These are phyloP conservation scores for Uria lomvia DNA, from an alignment of 2,113 vertebrate genomes.

Conservation along the genomic window DNA sequence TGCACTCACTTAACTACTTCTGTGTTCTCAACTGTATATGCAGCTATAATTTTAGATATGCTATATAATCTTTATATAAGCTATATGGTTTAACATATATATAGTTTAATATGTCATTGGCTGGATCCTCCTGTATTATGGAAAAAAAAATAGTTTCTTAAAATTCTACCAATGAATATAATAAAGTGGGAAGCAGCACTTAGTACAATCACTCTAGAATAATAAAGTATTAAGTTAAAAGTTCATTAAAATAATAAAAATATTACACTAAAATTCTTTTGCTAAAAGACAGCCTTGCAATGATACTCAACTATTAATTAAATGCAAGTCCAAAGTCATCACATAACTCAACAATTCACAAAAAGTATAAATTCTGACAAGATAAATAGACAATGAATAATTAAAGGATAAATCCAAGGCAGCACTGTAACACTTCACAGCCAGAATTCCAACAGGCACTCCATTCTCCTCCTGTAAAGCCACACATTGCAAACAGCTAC, in stretches of 20 bases:
- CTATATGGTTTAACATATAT: background rate
- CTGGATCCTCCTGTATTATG: background rate
- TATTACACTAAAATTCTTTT: background rate
- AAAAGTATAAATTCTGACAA: background rate
- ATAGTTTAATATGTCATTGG: background rate
- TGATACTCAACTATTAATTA: background rate
- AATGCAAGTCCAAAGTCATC: background rate
- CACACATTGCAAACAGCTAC: background rate
- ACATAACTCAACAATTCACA: background rate
- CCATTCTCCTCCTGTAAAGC: background rate
- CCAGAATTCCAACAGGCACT: background rate
- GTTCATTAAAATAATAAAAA: background rate
- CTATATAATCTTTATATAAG: background rate
- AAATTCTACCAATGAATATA: background rate
- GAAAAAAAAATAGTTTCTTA: background rate
- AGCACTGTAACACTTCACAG: background rate
- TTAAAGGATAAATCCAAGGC: background rate
- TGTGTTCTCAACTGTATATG: background rate
- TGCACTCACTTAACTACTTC: background rate
- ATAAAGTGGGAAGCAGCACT: background rate
- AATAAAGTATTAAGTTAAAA: background rate
- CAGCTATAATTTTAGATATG: background rate
- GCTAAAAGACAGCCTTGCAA: background rate
- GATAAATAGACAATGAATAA: background rate
- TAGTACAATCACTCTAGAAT: background rate